phyloP scores from a whole-genome alignment of 2,113 vertebrate species.

The Ailuropoda melanoleuca region DNA sequence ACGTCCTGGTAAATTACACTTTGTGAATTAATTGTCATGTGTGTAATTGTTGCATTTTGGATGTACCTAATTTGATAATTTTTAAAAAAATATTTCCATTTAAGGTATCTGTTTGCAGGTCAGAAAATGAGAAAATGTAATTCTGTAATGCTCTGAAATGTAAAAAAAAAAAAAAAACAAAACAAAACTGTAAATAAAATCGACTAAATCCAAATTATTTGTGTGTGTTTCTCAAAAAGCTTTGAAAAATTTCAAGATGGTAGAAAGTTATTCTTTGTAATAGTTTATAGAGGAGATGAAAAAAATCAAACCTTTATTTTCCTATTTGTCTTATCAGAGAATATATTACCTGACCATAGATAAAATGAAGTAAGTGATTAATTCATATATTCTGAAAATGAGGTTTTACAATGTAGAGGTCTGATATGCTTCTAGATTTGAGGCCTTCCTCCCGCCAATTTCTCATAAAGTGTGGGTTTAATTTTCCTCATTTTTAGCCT shows the following conservation, averaged over 20 bases:
- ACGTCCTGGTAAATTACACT: slow-evolving; percentile 89
- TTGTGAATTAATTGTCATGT: slow-evolving; percentile 90
- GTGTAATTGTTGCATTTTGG: slow-evolving; percentile 91
- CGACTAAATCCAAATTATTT: slow-evolving; percentile 91
- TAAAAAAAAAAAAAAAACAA: slow-evolving; percentile 86
- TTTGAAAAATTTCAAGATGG: slow-evolving; percentile 84
- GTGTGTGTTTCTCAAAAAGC: slow-evolving; percentile 93
- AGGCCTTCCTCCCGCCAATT: not conserved
- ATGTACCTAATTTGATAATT: slow-evolving; percentile 89
- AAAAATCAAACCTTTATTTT: slow-evolving; percentile 52
- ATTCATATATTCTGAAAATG: slow-evolving; percentile 28
- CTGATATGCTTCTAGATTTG: slow-evolving; percentile 1
- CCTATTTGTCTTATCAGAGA: slow-evolving; percentile 14
- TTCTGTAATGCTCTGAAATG: slow-evolving; percentile 91
- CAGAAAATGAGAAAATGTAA: slow-evolving; percentile 94
- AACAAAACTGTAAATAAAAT: slow-evolving; percentile 89
- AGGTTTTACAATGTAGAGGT: slow-evolving; percentile 35
- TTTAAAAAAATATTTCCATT: slow-evolving; percentile 85
- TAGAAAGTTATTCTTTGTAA: slow-evolving; percentile 76
- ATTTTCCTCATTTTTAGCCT: slow-evolving; percentile 33
- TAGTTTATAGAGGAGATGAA: slow-evolving; percentile 72
- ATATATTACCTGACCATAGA: slow-evolving; percentile 22
- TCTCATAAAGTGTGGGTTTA: slow-evolving; percentile 33
- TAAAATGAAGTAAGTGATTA: slow-evolving; percentile 26
- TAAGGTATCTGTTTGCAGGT: slow-evolving; percentile 99